Conservation (phyloP, 2,797 vertebrate genomes). For the Sphaeramia orbicularis region DNA sequence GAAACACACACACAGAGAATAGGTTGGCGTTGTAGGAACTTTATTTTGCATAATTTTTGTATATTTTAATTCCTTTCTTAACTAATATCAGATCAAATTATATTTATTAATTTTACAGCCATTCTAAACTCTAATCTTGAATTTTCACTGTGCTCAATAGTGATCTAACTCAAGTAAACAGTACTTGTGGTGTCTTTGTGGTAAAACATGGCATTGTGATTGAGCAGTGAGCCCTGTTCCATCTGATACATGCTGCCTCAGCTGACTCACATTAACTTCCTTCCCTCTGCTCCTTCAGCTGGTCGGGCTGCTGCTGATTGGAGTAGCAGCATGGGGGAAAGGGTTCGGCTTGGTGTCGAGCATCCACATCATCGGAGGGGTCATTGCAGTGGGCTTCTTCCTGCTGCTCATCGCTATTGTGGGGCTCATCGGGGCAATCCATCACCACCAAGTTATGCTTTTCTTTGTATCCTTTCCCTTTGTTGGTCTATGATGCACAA, state of each 20-base stretch:
- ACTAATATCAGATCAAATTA: no score
- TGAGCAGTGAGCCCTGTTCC: background rate
- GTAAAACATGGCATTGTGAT: background rate
- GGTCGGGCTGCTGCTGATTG: slow-evolving; percentile 93
- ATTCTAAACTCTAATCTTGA: background rate
- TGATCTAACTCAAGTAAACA: background rate
- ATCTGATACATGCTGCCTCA: background rate
- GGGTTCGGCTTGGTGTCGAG: slow-evolving; percentile 93
- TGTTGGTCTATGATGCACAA: background rate
- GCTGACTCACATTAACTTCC: slow-evolving; percentile 46
- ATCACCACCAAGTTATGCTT: slow-evolving; percentile 96
- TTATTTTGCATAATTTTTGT: no score
- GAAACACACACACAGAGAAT: no score
- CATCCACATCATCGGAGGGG: slow-evolving; percentile 95
- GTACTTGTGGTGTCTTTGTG: background rate
- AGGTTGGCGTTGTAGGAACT: no score
- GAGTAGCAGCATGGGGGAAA: slow-evolving; percentile 94
- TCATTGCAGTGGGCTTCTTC: slow-evolving; percentile 94
- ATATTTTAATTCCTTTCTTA: no score
- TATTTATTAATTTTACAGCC: background rate
- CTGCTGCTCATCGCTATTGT: slow-evolving; percentile 93
- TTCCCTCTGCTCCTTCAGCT: slow-evolving; percentile 80
- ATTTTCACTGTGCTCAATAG: no score
- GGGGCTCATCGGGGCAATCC: slow-evolving; percentile 91
- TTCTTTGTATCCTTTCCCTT: slow-evolving; percentile 94